These are phyloP conservation scores for Drosophila dunni DNA, from an alignment of 1,140 invertebrate species.

Conservation along the genomic window DNA sequence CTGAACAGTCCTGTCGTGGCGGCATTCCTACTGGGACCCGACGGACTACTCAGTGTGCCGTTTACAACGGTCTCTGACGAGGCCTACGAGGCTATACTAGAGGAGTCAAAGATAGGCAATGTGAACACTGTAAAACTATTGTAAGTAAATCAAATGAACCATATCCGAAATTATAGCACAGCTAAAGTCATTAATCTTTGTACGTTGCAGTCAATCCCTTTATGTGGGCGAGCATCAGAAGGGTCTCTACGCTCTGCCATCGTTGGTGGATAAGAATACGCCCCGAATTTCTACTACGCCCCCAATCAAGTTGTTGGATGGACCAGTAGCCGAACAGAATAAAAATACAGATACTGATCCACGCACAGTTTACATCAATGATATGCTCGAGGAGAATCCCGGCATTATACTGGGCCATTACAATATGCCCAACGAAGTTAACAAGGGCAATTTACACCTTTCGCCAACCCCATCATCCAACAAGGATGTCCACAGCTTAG, in stretches of 20 bases:
- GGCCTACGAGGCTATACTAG: slow-evolving; percentile 90
- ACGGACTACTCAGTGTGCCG: slow-evolving; percentile 93
- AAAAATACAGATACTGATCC: slow-evolving; percentile 73
- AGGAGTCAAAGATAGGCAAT: slow-evolving; percentile 87
- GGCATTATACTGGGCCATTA: slow-evolving; percentile 90
- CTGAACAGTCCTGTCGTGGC: slow-evolving; percentile 96
- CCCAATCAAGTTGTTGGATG: slow-evolving; percentile 88
- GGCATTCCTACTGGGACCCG: slow-evolving; percentile 92
- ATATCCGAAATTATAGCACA: slow-evolving; percentile 12
- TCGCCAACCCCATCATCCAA: slow-evolving; percentile 61
- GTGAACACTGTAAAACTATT: slow-evolving; percentile 90
- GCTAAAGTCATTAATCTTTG: slow-evolving; percentile 70
- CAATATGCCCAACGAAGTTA: slow-evolving; percentile 88
- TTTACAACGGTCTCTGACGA: slow-evolving; percentile 96
- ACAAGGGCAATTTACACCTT: slow-evolving; percentile 65
- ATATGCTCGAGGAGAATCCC: slow-evolving; percentile 84
- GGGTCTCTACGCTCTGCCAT: slow-evolving; percentile 95
- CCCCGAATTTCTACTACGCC: slow-evolving; percentile 89
- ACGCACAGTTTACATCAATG: slow-evolving; percentile 73
- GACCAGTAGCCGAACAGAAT: slow-evolving; percentile 85
- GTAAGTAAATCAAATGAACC: slow-evolving; percentile 86
- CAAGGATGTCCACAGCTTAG: slow-evolving; percentile 71
- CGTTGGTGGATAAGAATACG: slow-evolving; percentile 94
- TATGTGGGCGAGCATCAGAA: slow-evolving; percentile 97
- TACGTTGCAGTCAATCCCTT: slow-evolving; percentile 91